These are phyloP conservation scores for Monopis laevigella DNA, from an alignment of 2,888 invertebrate genomes.

Conservation along the genomic window DNA sequence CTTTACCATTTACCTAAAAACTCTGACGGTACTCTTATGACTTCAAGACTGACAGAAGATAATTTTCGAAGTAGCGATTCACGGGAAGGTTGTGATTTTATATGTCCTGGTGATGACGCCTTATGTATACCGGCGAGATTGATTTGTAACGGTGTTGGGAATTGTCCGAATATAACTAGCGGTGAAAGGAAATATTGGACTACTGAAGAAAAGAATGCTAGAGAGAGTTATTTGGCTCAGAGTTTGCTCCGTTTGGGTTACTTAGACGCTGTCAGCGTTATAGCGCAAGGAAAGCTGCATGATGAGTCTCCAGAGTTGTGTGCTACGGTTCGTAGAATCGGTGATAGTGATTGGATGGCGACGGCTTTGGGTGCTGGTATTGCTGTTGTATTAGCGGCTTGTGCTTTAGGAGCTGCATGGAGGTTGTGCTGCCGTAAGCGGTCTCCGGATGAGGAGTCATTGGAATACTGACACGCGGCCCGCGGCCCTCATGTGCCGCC, in stretches of 20 bases:
- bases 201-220: constrained; percentile 55
- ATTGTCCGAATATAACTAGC: constrained; percentile 80
- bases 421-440: constrained; percentile 69
- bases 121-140: constrained; percentile 85
- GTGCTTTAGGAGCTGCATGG: constrained; percentile 69
- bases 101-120: constrained; percentile 85
- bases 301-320: constrained; percentile 84
- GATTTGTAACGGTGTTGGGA: constrained; percentile 87
- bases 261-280: constrained; percentile 50
- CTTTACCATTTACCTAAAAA: constrained; percentile 86
- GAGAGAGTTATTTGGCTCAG: constrained; percentile 67
- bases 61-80: constrained; percentile 41
- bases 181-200: constrained; percentile 59
- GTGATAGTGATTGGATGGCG: constrained; percentile 69
- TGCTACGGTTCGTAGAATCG: constrained; percentile 55
- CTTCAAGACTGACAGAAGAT: constrained; percentile 77
- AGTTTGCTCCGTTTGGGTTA: constrained; percentile 69
- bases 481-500: constrained; percentile 61
- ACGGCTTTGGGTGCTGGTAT: constrained; percentile 70
- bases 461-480: constrained; percentile 70
- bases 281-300: constrained; percentile 63
- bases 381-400: constrained; percentile 63
- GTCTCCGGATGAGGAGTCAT: constrained; percentile 67
- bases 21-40: constrained; percentile 81
- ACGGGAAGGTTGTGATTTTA: constrained; percentile 78